A percentile compares a stretch with the other conserved stretches of the same genome.
Evolutionary conservation across 2,797 vertebrate genomes (phyloP).

Genomic region (Scolopax rusticola): DNA sequence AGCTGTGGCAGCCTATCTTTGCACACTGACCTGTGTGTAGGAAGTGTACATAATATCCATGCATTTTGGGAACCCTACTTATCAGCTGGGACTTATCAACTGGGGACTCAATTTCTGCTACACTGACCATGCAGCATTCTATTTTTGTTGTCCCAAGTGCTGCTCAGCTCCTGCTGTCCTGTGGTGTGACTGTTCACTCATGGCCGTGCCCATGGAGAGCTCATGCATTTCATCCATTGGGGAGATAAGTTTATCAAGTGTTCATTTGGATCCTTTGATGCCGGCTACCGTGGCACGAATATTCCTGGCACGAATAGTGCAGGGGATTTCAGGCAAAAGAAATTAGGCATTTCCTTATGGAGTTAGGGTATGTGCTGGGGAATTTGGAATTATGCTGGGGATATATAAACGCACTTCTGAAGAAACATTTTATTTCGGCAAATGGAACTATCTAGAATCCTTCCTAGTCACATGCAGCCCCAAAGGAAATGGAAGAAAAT

Average conservation of each 20-base stretch:
- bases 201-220: background rate
- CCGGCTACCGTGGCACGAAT: background rate
- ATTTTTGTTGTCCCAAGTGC: background rate
- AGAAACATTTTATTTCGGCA: background rate
- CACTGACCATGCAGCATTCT: background rate
- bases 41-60: background rate
- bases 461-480: background rate
- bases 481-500: background rate
- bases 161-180: background rate
- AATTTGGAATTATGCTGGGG: background rate
- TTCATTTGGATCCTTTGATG: background rate
- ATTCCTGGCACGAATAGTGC: background rate
- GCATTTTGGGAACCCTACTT: background rate
- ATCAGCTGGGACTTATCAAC: background rate
- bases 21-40: background rate
- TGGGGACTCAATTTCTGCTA: background rate
- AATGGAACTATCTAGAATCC: background rate
- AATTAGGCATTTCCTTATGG: background rate
- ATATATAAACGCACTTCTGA: background rate
- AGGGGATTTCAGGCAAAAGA: background rate
- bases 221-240: fast-evolving
- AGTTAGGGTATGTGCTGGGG: background rate
- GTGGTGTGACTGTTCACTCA: background rate
- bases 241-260: background rate
- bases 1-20: background rate